Base-by-base conservation (phyloP, 2,797 vertebrate species). In the Tamandua tetradactyla region DNA sequence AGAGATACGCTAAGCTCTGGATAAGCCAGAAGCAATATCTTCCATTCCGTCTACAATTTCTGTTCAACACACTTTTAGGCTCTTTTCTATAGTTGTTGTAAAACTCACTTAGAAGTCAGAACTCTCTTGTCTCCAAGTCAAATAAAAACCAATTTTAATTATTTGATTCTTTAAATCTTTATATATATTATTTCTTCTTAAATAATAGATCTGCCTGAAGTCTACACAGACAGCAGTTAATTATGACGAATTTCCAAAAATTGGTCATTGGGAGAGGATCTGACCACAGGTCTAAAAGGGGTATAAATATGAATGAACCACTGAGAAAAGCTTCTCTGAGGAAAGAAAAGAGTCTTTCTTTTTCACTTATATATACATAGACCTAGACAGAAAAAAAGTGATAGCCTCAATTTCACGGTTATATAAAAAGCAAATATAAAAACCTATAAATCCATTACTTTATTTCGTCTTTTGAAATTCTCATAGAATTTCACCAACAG, bases 211-310 rank as follows among this genome's bases (percentile, higher is more conserved):
- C 40, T 80, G 18, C 32, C 42, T 93, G 47, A 91, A 47, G 42
- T 81, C 1, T 15, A 91, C 32, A 80, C 20, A 80, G 71, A 68
- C 59, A 14, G 91, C 12, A 93, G n/a, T 64, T 75, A 82, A 83
- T 40, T 78, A 37, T 71, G 27, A 83, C 59, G 71, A 81, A 92
- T 59, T 92, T 93, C 49, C 30, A n/a, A 78, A 94, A 93, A 57
- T 3, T 22, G 3, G n/a, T n/a, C n/a, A n/a, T n/a, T n/a, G n/a
- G n/a, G n/a, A n/a, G 10, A 64, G 0, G 3, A 27, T 79, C 47
- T 62, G 30, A 14, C 40, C 40, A 42, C 17, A 49, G 44, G 55
- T 11, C 3, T 69, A 59, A 94, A 91, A 44, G 35, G 3, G 1
- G 66, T 90, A 55, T 55, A 91, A 87, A 76, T 49, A 76, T 7